Percentiles rank a stretch among this genome's conserved stretches.
Conservation (phyloP, 2,888 invertebrate genomes). For the Pediacus dermestoides region DNA sequence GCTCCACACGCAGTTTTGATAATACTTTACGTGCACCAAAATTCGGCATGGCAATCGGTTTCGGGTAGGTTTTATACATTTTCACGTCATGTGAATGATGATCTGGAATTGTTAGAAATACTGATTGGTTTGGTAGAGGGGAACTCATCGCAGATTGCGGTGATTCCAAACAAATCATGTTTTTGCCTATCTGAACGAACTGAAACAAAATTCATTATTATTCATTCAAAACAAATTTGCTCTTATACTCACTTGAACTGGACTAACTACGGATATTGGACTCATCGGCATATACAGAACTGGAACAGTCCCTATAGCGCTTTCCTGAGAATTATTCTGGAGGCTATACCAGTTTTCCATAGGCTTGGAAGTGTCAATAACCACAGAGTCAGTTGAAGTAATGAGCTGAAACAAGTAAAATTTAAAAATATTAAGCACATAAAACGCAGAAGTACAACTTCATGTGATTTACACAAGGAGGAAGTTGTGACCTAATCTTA, state of each 20-base stretch:
- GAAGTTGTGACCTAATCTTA: no score
- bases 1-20: constrained; percentile 47
- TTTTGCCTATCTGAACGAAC: constrained; percentile 40
- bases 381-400: background rate
- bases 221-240: constrained; percentile 2
- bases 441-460: constrained; percentile 1
- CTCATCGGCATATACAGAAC: constrained; percentile 44
- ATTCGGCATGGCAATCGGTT: constrained; percentile 58
- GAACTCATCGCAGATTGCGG: constrained; percentile 36
- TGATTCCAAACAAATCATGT: constrained; percentile 37
- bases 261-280: constrained; percentile 42
- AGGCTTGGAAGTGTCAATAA: background rate
- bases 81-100: constrained; percentile 34
- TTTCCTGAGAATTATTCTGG: constrained; percentile 32
- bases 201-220: constrained; percentile 20
- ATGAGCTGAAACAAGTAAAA: background rate
- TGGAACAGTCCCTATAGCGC: constrained; percentile 32
- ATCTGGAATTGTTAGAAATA: constrained; percentile 40
- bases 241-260: constrained; percentile 38
- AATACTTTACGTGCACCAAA: constrained; percentile 57
- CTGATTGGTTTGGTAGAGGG: constrained; percentile 35
- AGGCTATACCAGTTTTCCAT: constrained; percentile 3
- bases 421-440: background rate
- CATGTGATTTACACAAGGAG: no score
- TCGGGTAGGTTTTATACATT: constrained; percentile 56